Base-by-base conservation (phyloP, 2,888 invertebrate genomes). In the Parochlus steinenii region DNA sequence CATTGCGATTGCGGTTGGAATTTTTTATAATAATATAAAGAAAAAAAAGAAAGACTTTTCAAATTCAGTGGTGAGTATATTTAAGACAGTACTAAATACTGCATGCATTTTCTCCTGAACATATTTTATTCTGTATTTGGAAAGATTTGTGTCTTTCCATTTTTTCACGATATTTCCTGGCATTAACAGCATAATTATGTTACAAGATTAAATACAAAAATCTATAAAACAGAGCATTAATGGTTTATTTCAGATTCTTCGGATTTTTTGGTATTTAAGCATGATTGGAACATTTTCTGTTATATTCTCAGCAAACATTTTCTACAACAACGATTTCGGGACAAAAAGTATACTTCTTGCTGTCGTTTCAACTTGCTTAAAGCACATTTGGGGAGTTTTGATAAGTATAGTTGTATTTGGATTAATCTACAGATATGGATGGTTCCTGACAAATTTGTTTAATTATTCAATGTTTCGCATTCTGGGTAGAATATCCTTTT, bases 401-500 rank as follows among this genome's bases (percentile, higher is more conserved):
- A 16, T 30, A 5, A 10, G 17, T 7, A n/a, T 15, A 11, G 11
- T 14, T 3, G 5, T 30, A n/a, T 8, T 30, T 8, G 15, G 15
- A 18, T n/a, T 6, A 5, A 30, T 23, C 17, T 31, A 31, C 15
- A 11, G 16, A 15, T 30, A 16, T 11, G 23, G 32, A 23, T 32
- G 32, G 32, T 32, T 32, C 7, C 5, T 14, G 6, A 3, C 23
- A 3, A 32, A 22, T 4, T 8, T 32, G 10, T 15, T 24, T 10
- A 22, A 23, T 14, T 32, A 32, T 15, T 16, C 22, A 15, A 17
- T 8, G n/a, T 32, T n/a, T 5, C 23, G 23, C n/a, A 32, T 32
- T n/a, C 10, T 23, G 17, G 32, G 32, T 11, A 32, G 32, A 32
- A 23, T 32, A 14, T 32, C 32, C 8, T 32, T 16, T 19, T 6